Conservation (phyloP, 2,888 invertebrate genomes). For the Leptinotarsa rubiginosa region DNA sequence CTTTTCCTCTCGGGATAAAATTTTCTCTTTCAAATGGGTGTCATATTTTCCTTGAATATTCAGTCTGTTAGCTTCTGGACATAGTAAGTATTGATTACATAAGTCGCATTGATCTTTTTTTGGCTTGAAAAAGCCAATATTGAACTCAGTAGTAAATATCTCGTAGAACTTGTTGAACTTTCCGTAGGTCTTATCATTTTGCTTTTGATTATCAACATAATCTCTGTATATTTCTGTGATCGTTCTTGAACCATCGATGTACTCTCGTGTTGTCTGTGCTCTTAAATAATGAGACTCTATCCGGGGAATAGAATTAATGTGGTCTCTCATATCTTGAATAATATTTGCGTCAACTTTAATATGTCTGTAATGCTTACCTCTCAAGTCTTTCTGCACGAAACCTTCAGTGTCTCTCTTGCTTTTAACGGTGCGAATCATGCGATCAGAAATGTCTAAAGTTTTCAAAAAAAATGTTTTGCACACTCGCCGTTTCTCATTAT, state of each 20-base stretch:
- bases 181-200: background rate
- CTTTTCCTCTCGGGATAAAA: background rate
- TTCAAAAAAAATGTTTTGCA: slow-evolving; percentile 19
- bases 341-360: background rate
- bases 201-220: background rate
- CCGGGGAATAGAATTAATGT: slow-evolving; percentile 1
- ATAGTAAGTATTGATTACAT: background rate
- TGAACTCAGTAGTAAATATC: slow-evolving; percentile 20
- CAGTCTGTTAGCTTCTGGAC: background rate
- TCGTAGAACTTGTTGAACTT: background rate
- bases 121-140: background rate
- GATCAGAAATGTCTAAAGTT: slow-evolving; percentile 15
- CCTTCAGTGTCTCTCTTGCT: background rate
- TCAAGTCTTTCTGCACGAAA: background rate
- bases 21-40: slow-evolving; percentile 4
- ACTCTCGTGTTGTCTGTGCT: slow-evolving; percentile 12
- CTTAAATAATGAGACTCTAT: slow-evolving; percentile 5
- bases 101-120: slow-evolving; percentile 19
- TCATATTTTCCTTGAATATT: background rate
- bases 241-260: slow-evolving; percentile 5
- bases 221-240: slow-evolving; percentile 10
- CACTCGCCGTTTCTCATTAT: background rate
- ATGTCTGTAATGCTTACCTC: slow-evolving; percentile 7
- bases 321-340: background rate
- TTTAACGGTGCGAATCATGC: slow-evolving; percentile 22